Base-by-base conservation (phyloP, 2,113 vertebrate species). In the Numida meleagris region DNA sequence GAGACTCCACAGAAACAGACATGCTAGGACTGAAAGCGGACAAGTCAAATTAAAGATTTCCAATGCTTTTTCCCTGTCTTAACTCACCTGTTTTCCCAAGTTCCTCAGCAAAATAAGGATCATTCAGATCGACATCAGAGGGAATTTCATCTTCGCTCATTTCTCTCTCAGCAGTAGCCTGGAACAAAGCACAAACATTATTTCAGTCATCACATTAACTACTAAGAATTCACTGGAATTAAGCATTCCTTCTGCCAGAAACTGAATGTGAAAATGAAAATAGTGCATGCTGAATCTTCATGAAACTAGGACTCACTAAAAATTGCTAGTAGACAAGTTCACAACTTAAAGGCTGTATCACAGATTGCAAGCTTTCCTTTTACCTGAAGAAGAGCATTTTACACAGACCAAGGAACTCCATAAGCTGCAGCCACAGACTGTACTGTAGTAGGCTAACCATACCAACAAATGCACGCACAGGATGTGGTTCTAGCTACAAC, bases 21-120 rank as follows among this genome's bases (percentile, higher is more conserved):
- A 36, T 14, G 65, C 18, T 5, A 29, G 46, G n/a, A 83, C 33
- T 65, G 51, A 89, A 71, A 50, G 1, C 50, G 70, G 46, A 31
- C 78, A 51, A 72, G 19, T 19, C 27, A 72, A 94, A 72, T 5
- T 2, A 27, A 36, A 83, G 20, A 9, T 34, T 59, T 31, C 6
- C 9, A 48, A 25, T 2, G 6, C 9, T 76, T 82, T 80, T 25
- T 62, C 85, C 17, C 67, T 77, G 40, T 24, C 65, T 11, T 57
- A 59, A 84, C 96, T 94, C 67, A 99, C 99, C 98, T 94, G 96
- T 67, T 50, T 97, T 92, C 36, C 96, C 94, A 19, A 98, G 96
- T 96, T 99, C 99, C 94, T 99, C 98, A 1, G 98, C 95, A 96
- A 99, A 99, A 97, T 98, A 99, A 0, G 99, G 98, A 91, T 99